Conservation (phyloP, 2,797 vertebrate species). For the Urocyon cinereoargenteus region DNA sequence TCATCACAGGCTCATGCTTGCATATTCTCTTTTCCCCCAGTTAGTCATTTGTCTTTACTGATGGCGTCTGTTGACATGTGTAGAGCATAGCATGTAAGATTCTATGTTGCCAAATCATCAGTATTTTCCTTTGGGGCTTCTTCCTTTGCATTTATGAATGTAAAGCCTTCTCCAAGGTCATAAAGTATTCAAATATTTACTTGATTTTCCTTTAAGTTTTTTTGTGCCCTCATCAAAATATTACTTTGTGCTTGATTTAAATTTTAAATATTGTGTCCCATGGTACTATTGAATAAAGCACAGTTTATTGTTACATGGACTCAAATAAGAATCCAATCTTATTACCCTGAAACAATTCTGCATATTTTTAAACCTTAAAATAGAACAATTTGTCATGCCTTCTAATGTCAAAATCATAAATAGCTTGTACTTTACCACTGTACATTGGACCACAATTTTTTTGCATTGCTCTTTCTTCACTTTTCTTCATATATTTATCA, state of each 20-base stretch:
- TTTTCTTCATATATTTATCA: conserved; percentile 26
- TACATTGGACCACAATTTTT: neutral
- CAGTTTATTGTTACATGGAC: neutral
- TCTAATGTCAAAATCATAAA: conserved; percentile 40
- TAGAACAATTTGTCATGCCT: neutral
- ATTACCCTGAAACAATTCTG: conserved; percentile 36
- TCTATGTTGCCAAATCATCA: neutral
- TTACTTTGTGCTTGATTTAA: neutral
- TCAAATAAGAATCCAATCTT: conserved; percentile 45
- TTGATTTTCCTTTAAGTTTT: conserved; percentile 55
- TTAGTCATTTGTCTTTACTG: neutral
- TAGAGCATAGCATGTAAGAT: neutral
- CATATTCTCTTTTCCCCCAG: neutral
- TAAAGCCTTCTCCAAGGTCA: neutral
- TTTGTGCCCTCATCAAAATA: conserved; percentile 55
- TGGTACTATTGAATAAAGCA: neutral
- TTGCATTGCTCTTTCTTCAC: conserved; percentile 24
- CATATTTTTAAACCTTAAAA: conserved; percentile 45
- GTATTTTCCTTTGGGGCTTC: neutral
- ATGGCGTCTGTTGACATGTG: neutral
- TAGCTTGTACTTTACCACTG: conserved; percentile 29
- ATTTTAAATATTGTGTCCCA: neutral
- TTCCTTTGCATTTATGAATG: neutral
- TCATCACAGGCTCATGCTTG: neutral
- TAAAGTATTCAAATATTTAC: conserved; percentile 24